phyloP scores from a whole-genome alignment of 2,113 vertebrate species.

The Saguinus midas region DNA sequence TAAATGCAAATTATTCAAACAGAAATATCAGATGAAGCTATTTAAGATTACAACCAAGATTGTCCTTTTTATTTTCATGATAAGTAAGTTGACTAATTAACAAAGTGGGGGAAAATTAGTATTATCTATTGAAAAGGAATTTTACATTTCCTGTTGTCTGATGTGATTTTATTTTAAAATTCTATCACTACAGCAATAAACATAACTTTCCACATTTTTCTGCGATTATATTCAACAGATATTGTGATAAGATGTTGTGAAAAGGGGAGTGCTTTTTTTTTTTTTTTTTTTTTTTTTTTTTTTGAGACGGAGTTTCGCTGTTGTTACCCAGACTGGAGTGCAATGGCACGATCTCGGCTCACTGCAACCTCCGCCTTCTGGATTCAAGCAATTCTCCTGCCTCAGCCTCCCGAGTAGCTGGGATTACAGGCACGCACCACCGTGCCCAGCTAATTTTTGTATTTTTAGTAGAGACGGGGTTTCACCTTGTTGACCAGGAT shows the following conservation, averaged over 20 bases:
- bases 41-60: background rate
- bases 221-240: background rate
- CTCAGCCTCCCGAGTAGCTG: too few species aligned
- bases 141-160: background rate
- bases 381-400: too few species aligned
- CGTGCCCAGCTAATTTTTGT: too few species aligned
- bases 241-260: background rate
- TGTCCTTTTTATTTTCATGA: background rate
- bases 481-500: too few species aligned
- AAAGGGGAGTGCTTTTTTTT: background rate
- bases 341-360: too few species aligned
- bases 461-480: too few species aligned
- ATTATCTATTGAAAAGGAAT: background rate
- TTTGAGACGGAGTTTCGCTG: too few species aligned
- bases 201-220: background rate
- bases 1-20: background rate
- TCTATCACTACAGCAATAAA: background rate
- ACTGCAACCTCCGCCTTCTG: too few species aligned
- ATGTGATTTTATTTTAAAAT: background rate
- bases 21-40: background rate
- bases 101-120: background rate
- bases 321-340: too few species aligned
- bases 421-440: too few species aligned
- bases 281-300: background rate
- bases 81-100: background rate